phyloP scores from a whole-genome alignment of 1,140 invertebrate genomes.

The Drosophila pandora region DNA sequence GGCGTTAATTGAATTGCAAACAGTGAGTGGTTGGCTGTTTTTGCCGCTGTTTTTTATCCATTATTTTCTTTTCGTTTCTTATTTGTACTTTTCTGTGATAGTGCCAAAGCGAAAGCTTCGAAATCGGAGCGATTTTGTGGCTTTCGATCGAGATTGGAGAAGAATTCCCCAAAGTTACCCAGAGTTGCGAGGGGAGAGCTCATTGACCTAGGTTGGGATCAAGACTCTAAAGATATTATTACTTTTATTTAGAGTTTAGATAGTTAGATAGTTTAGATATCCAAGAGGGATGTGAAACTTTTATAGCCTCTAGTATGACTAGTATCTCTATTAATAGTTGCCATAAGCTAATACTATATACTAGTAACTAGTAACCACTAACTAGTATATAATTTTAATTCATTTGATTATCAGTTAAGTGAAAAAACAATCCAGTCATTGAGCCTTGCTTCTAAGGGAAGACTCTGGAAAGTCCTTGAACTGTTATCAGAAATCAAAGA shows the following conservation, averaged over 20 bases:
- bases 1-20: slow-evolving; percentile 80
- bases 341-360: too few relatives aligned
- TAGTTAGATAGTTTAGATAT: too few relatives aligned
- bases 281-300: too few relatives aligned
- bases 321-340: too few relatives aligned
- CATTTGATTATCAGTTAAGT: too few relatives aligned
- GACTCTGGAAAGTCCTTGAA: too few relatives aligned
- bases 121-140: slow-evolving; percentile 30
- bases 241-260: too few relatives aligned
- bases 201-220: slow-evolving; percentile 45
- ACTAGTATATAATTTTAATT: too few relatives aligned
- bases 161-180: slow-evolving; percentile 10
- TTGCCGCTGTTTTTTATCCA: background rate
- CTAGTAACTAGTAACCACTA: too few relatives aligned
- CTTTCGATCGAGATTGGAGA: slow-evolving; percentile 22
- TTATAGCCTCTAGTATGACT: too few relatives aligned
- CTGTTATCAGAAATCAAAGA: background rate
- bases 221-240: background rate
- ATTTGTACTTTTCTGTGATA: slow-evolving; percentile 13
- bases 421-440: too few relatives aligned
- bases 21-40: slow-evolving; percentile 16
- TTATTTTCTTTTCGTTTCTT: background rate
- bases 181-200: background rate
- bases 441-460: too few relatives aligned
- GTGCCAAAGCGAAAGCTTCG: slow-evolving; percentile 52